phyloP scores from a whole-genome alignment of 2,888 invertebrate species.

The Prenolepis imparis region DNA sequence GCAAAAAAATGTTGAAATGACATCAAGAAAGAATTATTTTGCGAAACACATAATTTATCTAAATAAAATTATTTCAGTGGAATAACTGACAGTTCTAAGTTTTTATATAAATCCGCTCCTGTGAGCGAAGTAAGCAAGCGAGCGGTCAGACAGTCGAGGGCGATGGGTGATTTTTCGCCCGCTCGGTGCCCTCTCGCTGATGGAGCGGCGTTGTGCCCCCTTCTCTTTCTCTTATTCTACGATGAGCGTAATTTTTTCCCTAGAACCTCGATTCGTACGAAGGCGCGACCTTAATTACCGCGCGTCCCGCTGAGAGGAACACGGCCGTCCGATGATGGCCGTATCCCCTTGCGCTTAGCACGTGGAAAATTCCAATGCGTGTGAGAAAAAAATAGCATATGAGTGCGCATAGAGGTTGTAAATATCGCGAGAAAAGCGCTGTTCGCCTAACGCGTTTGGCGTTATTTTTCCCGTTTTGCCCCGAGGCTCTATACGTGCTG shows the following conservation, averaged over 20 bases:
- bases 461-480: constrained; percentile 18
- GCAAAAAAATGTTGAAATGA: neutral
- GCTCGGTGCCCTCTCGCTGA: constrained; percentile 35
- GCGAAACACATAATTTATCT: neutral
- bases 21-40: neutral
- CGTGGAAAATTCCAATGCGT: constrained; percentile 33
- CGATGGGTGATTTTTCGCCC: constrained; percentile 42
- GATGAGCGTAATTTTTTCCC: constrained; percentile 48
- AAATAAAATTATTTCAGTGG: neutral
- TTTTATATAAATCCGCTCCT: constrained; percentile 29
- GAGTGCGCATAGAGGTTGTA: constrained; percentile 15
- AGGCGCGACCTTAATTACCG: constrained; percentile 56
- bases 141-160: neutral
- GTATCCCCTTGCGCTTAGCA: constrained; percentile 38
- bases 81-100: neutral
- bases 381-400: constrained; percentile 31
- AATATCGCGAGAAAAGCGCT: constrained; percentile 40
- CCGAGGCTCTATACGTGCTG: constrained; percentile 9
- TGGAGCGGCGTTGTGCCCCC: neutral
- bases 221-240: constrained; percentile 22
- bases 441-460: constrained; percentile 15
- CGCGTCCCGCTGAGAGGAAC: constrained; percentile 53
- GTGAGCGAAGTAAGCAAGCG: constrained; percentile 20
- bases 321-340: constrained; percentile 30
- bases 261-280: constrained; percentile 55